Evolutionary conservation across 2,888 invertebrate species (phyloP).

Genomic region (Melangyna quadrimaculata): DNA sequence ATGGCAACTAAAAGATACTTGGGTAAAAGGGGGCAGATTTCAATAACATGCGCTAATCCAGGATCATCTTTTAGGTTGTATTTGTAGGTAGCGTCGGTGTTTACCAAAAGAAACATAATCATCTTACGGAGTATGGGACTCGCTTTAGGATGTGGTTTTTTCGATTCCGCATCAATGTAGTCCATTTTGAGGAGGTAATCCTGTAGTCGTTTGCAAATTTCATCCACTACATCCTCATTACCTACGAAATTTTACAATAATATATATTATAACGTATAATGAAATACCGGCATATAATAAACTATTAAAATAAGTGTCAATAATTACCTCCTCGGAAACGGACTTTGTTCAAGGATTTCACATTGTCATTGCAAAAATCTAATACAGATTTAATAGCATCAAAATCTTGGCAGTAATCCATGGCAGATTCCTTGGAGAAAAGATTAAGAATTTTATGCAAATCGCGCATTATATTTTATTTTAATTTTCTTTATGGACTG

Average conservation of each 20-base stretch:
- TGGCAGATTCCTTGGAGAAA: constrained; percentile 73
- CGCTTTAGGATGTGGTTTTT: constrained; percentile 62
- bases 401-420: constrained; percentile 77
- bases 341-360: constrained; percentile 75
- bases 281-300: not conserved
- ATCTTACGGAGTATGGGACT: constrained; percentile 75
- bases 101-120: constrained; percentile 75
- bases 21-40: constrained; percentile 75
- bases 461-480: constrained; percentile 73
- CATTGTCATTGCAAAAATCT: constrained; percentile 75
- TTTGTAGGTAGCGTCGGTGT: constrained; percentile 76
- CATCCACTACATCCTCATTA: constrained; percentile 75
- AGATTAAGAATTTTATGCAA: constrained; percentile 74
- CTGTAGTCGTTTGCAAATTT: constrained; percentile 74
- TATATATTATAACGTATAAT: too few species aligned
- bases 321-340: constrained; percentile 76
- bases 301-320: not conserved
- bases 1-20: constrained; percentile 75
- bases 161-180: constrained; percentile 69
- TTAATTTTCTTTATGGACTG: not conserved
- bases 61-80: constrained; percentile 75
- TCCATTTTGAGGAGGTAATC: constrained; percentile 67
- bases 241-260: constrained; percentile 68
- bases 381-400: constrained; percentile 75
- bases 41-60: constrained; percentile 74